These are phyloP conservation scores for Battus philenor DNA, from an alignment of 1,140 invertebrate genomes.

Conservation along the genomic window DNA sequence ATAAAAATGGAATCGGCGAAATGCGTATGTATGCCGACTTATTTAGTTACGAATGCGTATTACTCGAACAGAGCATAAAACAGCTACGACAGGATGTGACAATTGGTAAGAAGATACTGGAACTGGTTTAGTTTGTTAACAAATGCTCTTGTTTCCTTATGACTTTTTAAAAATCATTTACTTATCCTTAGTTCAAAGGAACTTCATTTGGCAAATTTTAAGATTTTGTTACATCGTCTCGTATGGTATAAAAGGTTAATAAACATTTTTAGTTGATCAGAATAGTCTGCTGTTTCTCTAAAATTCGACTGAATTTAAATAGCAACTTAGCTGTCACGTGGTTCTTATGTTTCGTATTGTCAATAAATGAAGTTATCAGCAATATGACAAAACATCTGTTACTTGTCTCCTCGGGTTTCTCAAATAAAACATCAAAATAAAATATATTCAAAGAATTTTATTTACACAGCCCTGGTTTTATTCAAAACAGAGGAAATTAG, in stretches of 20 bases:
- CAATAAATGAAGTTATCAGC: not conserved
- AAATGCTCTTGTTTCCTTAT: no score
- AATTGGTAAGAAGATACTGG: conserved; percentile 42
- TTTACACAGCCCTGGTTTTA: conserved; percentile 45
- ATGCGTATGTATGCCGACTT: conserved; percentile 42
- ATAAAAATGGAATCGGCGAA: conserved; percentile 30
- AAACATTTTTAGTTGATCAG: not conserved
- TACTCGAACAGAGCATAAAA: conserved; percentile 39
- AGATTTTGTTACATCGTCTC: no score
- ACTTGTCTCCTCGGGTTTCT: not conserved
- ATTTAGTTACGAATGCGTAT: conserved; percentile 35
- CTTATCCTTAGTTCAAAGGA: no score
- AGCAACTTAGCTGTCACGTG: not conserved
- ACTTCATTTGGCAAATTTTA: no score
- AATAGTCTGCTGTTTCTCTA: not conserved
- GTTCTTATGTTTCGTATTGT: not conserved
- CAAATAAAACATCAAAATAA: conserved; percentile 20
- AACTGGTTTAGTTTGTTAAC: conserved; percentile 31
- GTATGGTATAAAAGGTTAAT: no score
- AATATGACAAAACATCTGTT: not conserved
- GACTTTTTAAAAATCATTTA: no score
- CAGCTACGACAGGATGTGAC: conserved; percentile 41
- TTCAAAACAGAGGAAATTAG: conserved; percentile 39
- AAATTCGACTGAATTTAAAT: not conserved
- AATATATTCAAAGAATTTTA: conserved; percentile 48